Conservation (phyloP, 2,888 invertebrate genomes). For the Hecatera dysodea region DNA sequence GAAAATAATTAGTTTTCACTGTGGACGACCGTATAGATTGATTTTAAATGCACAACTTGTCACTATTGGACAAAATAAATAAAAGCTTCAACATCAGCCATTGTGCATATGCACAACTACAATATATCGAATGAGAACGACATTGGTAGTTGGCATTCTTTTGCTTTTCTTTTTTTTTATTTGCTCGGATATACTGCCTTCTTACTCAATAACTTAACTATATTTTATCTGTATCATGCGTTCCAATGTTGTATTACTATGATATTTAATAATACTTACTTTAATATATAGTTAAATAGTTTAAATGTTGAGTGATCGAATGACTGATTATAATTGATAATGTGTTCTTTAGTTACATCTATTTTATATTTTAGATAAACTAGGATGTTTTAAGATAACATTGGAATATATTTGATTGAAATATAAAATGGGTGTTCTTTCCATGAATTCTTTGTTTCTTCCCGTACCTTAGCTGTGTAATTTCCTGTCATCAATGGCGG, state of each 20-base stretch:
- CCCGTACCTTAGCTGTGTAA: background rate
- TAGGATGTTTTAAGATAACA: conserved; percentile 44
- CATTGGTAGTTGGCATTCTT: background rate
- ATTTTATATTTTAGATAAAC: conserved; percentile 57
- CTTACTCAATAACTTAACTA: conserved; percentile 15
- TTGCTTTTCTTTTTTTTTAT: background rate
- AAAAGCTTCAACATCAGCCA: background rate
- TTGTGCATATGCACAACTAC: background rate
- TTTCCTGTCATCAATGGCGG: background rate
- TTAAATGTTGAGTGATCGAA: conserved; percentile 66
- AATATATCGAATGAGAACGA: too few species aligned
- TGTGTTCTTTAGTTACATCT: conserved; percentile 65
- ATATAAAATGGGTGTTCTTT: conserved; percentile 39
- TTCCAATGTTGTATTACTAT: conserved; percentile 54
- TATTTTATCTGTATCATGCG: conserved; percentile 28
- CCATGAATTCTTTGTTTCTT: background rate
- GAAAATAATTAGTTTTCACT: conserved; percentile 7
- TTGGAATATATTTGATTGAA: conserved; percentile 59
- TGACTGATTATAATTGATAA: conserved; percentile 73
- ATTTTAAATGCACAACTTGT: conserved; percentile 1
- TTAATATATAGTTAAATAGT: conserved; percentile 39
- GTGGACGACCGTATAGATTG: conserved; percentile 3
- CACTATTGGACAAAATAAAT: background rate
- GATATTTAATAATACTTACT: conserved; percentile 51
- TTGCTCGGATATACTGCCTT: conserved; percentile 30